These are phyloP conservation scores for Nanorana parkeri DNA, from an alignment of 2,113 vertebrate species.

Conservation along the genomic window DNA sequence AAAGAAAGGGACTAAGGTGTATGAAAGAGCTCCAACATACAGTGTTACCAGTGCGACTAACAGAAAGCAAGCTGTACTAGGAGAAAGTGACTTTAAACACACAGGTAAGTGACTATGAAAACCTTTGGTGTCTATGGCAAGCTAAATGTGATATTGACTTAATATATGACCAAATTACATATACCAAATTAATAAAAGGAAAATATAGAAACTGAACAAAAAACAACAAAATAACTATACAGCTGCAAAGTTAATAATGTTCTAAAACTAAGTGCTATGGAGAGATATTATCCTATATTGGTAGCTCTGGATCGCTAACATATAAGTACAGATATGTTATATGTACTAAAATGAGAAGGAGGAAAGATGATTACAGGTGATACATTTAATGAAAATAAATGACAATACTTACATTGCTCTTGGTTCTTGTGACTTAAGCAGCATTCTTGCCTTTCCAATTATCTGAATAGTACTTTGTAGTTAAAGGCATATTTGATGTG, in stretches of 20 bases:
- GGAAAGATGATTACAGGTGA: no score
- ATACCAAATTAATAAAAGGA: no score
- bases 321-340: no score
- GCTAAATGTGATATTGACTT: not conserved
- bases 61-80: not conserved
- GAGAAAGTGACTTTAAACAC: not conserved
- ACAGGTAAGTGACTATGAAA: conserved; percentile 8
- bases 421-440: not conserved
- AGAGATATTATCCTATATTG: no score
- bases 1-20: not conserved
- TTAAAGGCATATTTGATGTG: not conserved
- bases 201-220: not conserved
- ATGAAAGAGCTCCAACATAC: conserved; percentile 19
- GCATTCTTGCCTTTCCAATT: not conserved
- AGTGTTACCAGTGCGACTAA: not conserved
- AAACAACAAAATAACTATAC: no score
- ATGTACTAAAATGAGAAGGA: no score
- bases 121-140: not conserved
- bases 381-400: not conserved
- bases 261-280: no score
- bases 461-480: not conserved
- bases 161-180: no score
- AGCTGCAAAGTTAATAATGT: no score
- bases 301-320: no score
- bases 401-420: not conserved